Percentiles rank a stretch among this genome's conserved stretches.
Conservation (phyloP, 64 coral and sea anemone genomes). For the Porites lutea region DNA sequence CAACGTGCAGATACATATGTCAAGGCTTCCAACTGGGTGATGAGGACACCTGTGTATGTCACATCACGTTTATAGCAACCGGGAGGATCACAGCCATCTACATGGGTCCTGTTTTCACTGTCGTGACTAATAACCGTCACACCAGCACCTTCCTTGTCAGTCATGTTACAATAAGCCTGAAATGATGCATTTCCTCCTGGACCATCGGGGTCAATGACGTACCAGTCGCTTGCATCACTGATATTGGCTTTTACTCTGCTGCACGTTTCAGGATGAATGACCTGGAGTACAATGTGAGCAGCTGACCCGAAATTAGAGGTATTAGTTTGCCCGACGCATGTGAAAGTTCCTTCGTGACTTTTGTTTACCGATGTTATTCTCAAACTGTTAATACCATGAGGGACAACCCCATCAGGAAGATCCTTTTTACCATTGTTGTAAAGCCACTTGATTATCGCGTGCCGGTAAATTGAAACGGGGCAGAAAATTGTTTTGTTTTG, state of each 20-base stretch:
- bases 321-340: no score
- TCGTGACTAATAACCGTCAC: conserved; percentile 42
- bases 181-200: conserved; percentile 3
- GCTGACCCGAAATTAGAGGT: no score
- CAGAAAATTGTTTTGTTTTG: no score
- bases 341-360: no score
- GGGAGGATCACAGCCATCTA: neutral
- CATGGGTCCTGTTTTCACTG: conserved; percentile 1
- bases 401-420: no score
- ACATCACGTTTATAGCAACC: conserved; percentile 26
- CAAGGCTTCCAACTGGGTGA: conserved; percentile 23
- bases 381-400: no score
- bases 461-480: no score
- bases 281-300: neutral
- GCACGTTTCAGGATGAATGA: neutral
- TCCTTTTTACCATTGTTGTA: no score
- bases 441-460: no score
- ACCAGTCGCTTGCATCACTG: neutral
- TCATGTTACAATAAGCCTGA: conserved; percentile 34
- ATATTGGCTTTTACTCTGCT: neutral
- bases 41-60: neutral
- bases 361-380: no score
- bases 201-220: conserved; percentile 28
- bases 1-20: conserved; percentile 32
- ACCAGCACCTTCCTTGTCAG: neutral